Conservation (phyloP, 2,113 vertebrate genomes). For the Pteronura brasiliensis region DNA sequence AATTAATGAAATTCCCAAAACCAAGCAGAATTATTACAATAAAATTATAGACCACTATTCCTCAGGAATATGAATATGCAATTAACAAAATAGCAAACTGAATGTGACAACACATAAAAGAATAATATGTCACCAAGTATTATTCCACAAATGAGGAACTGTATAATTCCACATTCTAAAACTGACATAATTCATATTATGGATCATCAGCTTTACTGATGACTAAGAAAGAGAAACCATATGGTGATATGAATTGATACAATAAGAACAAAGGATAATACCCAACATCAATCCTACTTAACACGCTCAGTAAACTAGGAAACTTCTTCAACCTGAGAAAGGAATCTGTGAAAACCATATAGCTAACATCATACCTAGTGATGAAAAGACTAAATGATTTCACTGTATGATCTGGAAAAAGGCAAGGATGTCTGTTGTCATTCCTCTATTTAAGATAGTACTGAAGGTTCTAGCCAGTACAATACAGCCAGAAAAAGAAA, state of each 20-base stretch:
- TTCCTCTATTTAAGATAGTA: neutral
- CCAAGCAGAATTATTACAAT: neutral
- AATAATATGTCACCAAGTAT: neutral
- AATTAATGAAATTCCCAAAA: neutral
- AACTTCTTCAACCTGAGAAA: neutral
- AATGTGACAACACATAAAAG: neutral
- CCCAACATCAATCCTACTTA: neutral
- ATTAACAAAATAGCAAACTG: neutral
- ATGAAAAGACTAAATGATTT: neutral
- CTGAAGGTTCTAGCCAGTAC: neutral
- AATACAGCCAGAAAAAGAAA: neutral
- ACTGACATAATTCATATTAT: neutral
- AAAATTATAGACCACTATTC: neutral
- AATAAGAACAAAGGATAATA: neutral
- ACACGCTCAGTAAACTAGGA: neutral
- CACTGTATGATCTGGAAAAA: neutral
- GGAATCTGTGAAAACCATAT: neutral
- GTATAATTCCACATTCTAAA: neutral
- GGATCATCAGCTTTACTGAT: neutral
- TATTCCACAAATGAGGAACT: neutral
- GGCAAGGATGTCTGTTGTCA: neutral
- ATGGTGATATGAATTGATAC: neutral
- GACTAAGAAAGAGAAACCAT: neutral
- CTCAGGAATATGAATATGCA: neutral
- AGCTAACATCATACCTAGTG: neutral